Base-by-base conservation (phyloP, 2,797 vertebrate species). In the Iguana delicatissima region DNA sequence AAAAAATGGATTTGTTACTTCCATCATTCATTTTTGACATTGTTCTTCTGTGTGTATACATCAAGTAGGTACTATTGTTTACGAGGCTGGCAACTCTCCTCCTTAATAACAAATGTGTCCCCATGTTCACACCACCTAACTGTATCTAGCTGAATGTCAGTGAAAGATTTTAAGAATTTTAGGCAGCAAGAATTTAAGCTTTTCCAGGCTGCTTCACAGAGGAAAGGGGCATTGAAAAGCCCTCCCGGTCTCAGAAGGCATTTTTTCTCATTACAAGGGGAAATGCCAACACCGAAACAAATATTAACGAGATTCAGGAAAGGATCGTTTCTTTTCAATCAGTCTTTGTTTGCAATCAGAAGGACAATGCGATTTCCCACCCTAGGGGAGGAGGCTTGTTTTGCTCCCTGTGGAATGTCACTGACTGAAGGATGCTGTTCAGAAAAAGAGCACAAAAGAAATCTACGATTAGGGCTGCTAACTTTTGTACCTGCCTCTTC, bases 221-320 rank as follows among this genome's bases (percentile, higher is more conserved):
- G 90, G 89, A 90, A 91, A 92, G 90, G 92, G 0, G 73, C 88
- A 50, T 92, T 87, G 85, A 91, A 91, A 94, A 94, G 92, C 93
- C 92, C 94, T 93, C 90, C 93, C 92, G 92, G 95, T 89, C 96
- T 94, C 91, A 9, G 95, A 96, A 93, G 95, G 89, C 94, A 97
- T 97, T 97, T 97, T 97, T 98, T 97, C 97, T 98, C 97, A 97
- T 97, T 98, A 97, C n/a, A 95, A 97, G 95, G 94, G 95, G 96
- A 97, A 98, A 97, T 97, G 97, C 96, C 97, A 97, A 95, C 94
- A 94, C 32, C 85, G 94, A 95, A 97, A 96, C 97, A 97, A 96
- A 96, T 97, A 97, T 97, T 97, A 97, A 97, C 97, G 96, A 96
- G 97, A 96, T 96, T 97, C 96, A 95, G 95, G 95, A 96, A 96